These are phyloP conservation scores for Eleginops maclovinus DNA, from an alignment of 2,113 vertebrate species.

Conservation along the genomic window DNA sequence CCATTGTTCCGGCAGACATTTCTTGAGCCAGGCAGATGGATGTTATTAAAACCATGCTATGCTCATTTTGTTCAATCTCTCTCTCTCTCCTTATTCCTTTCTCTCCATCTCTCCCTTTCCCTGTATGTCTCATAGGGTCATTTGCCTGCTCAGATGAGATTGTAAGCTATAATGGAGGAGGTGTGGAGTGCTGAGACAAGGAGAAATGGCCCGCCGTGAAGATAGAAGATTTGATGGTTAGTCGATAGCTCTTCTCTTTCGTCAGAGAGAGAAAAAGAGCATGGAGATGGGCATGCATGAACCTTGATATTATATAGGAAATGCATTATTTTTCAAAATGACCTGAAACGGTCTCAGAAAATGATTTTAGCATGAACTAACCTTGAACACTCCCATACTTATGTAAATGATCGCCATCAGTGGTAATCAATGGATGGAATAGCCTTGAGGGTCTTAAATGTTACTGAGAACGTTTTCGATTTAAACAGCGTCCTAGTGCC, in stretches of 20 bases:
- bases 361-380: conserved; percentile 79
- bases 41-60: conserved; percentile 46
- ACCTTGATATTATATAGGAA: conserved; percentile 82
- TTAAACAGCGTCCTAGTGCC: conserved; percentile 48
- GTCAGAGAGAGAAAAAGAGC: conserved; percentile 55
- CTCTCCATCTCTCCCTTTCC: background rate
- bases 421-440: conserved; percentile 75
- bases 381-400: conserved; percentile 78
- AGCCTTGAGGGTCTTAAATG: conserved; percentile 73
- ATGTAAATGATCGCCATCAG: conserved; percentile 78
- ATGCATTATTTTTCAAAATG: conserved; percentile 83
- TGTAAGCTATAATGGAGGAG: conserved; percentile 85
- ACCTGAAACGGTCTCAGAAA: conserved; percentile 75
- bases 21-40: conserved; percentile 16
- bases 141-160: conserved; percentile 85
- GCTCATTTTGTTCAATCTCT: conserved; percentile 9
- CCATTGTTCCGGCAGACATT: conserved; percentile 1
- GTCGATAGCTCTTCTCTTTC: conserved; percentile 78
- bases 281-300: conserved; percentile 63
- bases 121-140: conserved; percentile 74
- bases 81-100: background rate
- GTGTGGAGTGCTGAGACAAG: conserved; percentile 86
- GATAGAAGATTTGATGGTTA: conserved; percentile 86
- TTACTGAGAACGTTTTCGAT: conserved; percentile 62
- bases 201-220: conserved; percentile 80